phyloP scores from a whole-genome alignment of 2,797 vertebrate species.

The Takifugu rubripes region DNA sequence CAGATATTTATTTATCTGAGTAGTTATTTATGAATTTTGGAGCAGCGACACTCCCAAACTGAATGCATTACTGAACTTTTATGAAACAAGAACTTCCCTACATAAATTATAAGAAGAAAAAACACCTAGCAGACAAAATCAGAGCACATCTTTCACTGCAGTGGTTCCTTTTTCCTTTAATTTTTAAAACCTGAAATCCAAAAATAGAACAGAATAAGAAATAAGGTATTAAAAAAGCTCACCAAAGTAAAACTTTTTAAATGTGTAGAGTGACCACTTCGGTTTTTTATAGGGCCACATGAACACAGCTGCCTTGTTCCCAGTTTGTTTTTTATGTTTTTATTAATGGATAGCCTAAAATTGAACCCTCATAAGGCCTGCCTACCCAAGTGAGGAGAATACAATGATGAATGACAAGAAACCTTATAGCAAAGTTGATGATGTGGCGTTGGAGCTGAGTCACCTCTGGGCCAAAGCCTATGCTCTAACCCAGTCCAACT shows the following conservation, averaged over 20 bases:
- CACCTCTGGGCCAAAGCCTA: slow-evolving; percentile 18
- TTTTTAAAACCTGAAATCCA: no score
- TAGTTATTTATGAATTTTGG: neutral
- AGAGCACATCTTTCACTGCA: no score
- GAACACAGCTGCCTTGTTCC: no score
- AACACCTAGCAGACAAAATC: no score
- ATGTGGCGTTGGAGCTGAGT: slow-evolving; percentile 41
- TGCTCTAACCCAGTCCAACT: slow-evolving; percentile 21
- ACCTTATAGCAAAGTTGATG: slow-evolving; percentile 17
- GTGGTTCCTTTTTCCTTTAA: no score
- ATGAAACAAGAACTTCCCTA: slow-evolving; percentile 1
- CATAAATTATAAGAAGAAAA: no score
- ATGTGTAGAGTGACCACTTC: no score
- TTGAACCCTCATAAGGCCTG: neutral
- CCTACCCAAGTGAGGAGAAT: slow-evolving; percentile 2
- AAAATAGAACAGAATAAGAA: no score
- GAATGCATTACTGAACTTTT: slow-evolving; percentile 1
- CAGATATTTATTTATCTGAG: neutral
- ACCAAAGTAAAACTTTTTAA: no score
- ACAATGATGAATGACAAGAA: slow-evolving; percentile 11
- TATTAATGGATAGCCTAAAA: neutral
- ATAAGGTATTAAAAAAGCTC: no score
- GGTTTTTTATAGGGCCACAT: no score
- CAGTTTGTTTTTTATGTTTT: no score
- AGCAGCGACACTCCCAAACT: neutral